These are phyloP conservation scores for Choristoneura rosaceana DNA, from an alignment of 2,888 invertebrate species.

Conservation along the genomic window DNA sequence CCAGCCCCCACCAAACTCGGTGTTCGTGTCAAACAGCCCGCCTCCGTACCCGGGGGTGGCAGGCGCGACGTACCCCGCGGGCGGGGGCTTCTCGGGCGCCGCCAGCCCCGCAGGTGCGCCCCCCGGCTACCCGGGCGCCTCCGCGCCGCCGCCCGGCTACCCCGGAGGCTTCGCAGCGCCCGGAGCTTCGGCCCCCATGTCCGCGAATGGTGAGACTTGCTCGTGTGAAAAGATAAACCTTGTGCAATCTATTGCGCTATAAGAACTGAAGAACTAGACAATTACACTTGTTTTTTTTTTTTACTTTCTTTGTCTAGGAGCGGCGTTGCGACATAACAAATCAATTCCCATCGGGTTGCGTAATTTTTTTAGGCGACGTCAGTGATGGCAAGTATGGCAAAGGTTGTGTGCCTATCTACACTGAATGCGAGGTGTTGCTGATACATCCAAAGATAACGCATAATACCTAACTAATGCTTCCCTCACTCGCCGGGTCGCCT, in stretches of 20 bases:
- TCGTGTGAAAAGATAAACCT: constrained; percentile 43
- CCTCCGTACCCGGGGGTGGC: constrained; percentile 97
- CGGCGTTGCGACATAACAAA: too few relatives aligned
- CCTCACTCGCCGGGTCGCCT: too few relatives aligned
- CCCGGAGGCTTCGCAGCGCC: constrained; percentile 51
- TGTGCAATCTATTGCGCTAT: neutral
- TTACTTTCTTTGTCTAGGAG: too few relatives aligned
- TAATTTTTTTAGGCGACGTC: too few relatives aligned
- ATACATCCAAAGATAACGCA: too few relatives aligned
- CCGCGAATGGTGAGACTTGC: constrained; percentile 69
- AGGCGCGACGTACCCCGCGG: constrained; percentile 65
- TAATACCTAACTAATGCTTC: too few relatives aligned
- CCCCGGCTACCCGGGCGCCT: constrained; percentile 56
- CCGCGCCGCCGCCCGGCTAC: constrained; percentile 48
- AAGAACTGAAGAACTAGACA: neutral
- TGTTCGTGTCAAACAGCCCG: constrained; percentile 95
- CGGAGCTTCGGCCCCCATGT: constrained; percentile 61
- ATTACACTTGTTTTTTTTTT: too few relatives aligned
- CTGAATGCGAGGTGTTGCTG: too few relatives aligned
- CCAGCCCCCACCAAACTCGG: constrained; percentile 91
- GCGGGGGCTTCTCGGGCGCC: constrained; percentile 62
- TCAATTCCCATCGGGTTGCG: too few relatives aligned
- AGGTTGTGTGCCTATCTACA: too few relatives aligned
- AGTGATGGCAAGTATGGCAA: too few relatives aligned
- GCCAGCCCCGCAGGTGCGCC: constrained; percentile 51